phyloP scores from a whole-genome alignment of 2,888 invertebrate species.

The Pseudoips prasinana region DNA sequence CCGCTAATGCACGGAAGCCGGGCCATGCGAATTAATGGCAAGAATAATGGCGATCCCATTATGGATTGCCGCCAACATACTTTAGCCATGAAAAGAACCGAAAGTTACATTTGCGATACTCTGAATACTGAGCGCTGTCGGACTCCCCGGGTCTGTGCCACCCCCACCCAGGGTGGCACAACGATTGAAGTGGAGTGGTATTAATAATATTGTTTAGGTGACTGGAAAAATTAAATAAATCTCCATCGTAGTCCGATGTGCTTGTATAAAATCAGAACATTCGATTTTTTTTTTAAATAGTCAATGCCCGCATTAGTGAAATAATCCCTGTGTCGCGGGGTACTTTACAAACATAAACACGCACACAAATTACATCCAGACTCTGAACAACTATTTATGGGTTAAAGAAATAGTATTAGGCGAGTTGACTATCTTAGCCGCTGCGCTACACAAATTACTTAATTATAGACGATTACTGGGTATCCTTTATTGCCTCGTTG shows the following conservation, averaged over 20 bases:
- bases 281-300: no score
- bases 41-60: slow-evolving; percentile 83
- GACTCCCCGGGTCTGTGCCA: slow-evolving; percentile 47
- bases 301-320: no score
- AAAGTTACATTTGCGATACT: slow-evolving; percentile 83
- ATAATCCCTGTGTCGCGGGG: no score
- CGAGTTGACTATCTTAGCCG: no score
- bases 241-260: slow-evolving; percentile 28
- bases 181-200: slow-evolving; percentile 46
- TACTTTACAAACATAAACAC: no score
- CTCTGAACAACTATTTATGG: no score
- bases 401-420: no score
- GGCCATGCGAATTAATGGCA: slow-evolving; percentile 81
- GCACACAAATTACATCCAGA: no score
- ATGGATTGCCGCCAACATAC: slow-evolving; percentile 83
- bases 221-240: slow-evolving; percentile 42
- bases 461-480: no score
- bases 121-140: slow-evolving; percentile 79
- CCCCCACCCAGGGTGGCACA: slow-evolving; percentile 45
- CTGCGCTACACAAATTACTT: no score
- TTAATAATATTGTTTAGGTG: slow-evolving; percentile 46
- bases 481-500: no score
- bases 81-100: slow-evolving; percentile 82
- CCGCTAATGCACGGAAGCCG: slow-evolving; percentile 81
- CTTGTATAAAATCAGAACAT: slow-evolving; percentile 10